Evolutionary conservation across 2,797 vertebrate species (phyloP).

Genomic region (Platalea minor): DNA sequence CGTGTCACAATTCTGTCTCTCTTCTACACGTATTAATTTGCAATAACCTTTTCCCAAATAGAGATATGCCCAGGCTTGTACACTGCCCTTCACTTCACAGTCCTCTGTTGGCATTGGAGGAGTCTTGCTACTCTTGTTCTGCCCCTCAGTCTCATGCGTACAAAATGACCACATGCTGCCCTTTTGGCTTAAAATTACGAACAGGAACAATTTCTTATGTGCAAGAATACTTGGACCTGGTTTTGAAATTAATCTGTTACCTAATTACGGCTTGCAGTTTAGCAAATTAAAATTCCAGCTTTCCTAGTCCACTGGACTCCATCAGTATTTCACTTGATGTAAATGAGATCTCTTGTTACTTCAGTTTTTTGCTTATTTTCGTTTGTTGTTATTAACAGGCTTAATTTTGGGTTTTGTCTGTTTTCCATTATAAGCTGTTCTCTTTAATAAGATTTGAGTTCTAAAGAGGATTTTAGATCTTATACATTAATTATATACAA

Average conservation of each 20-base stretch:
- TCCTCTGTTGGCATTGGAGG: neutral
- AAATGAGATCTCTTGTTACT: neutral
- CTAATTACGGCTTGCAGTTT: neutral
- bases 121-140: neutral
- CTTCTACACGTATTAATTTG: neutral
- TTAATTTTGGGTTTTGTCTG: conserved; percentile 19
- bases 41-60: neutral
- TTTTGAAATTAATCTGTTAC: neutral
- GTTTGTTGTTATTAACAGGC: conserved; percentile 1
- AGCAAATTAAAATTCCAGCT: neutral
- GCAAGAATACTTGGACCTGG: neutral
- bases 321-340: neutral
- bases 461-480: conserved; percentile 23
- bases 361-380: neutral
- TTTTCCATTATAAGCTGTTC: neutral
- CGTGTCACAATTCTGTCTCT: neutral
- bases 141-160: neutral
- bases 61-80: neutral
- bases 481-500: neutral
- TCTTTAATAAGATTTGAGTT: conserved; percentile 40
- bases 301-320: neutral
- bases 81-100: neutral
- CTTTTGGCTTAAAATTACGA: neutral
- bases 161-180: neutral
- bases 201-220: neutral